Evolutionary conservation across 2,888 invertebrate genomes (phyloP), one percentile per base, ranked within the genome.

Genomic region (Platycheirus rosarum): DNA sequence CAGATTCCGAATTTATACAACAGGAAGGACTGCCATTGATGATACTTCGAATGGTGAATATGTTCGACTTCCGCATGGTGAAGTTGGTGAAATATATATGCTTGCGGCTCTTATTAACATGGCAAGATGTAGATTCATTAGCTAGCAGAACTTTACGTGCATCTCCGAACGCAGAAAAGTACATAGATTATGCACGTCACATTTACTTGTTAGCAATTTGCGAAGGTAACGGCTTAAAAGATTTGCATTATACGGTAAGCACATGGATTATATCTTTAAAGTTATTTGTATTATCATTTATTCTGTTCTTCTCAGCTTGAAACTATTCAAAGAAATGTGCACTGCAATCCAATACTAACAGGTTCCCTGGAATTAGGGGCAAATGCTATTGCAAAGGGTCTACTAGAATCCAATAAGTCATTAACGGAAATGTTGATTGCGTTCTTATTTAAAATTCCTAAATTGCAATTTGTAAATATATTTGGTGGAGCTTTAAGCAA

Each of bases 71-170:
- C 0, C 86, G 87, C 5, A 88, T 86, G 70, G 86, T 88, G 70
- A 89, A 89, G 62, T 86, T 87, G 3, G 88, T 89, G 0, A 89
- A 89, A 44, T 87, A 86, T 8, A 78, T 89, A 0, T 87, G 89
- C 0, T 78, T 89, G 63, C 88, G 89, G 1, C 84, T 89, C 7
- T 82, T 89, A 14, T 85, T 87, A 0, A 88, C 89, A 6, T 89
- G 89, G 89, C 62, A 73, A 8, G 71, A 77, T 18, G 1, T n/a
- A 35, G 20, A 26, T 3, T 74, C 74, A 13, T 6, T 35, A 18
- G 71, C 77, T 37, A 37, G 66, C n/a, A 55, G 5, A 18, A 7
- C 49, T 0, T 32, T 82, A 32, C 82, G 42, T 8, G 46, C 42
- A 1, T 70, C 77, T 7, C 55, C 66, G 0, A 73, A 73, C 40